Conservation (phyloP, 2,888 invertebrate genomes). For the Rhorus exstirpatorius region DNA sequence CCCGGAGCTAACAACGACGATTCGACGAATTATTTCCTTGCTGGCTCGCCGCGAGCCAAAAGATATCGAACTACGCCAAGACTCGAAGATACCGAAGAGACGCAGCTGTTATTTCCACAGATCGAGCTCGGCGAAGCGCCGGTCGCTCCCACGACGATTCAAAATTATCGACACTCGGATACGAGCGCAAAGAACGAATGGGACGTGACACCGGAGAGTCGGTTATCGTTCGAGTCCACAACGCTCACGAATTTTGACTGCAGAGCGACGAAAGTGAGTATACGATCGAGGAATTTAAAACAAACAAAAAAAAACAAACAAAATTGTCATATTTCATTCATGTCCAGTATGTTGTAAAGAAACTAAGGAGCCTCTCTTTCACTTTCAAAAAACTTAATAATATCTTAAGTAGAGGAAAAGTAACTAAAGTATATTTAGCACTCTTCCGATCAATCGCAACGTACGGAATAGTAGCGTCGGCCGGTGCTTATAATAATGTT, state of each 20-base stretch:
- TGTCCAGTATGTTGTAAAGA: too few species aligned
- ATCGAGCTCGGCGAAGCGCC: conserved; percentile 20
- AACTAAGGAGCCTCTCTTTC: too few species aligned
- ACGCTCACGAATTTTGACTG: conserved; percentile 69
- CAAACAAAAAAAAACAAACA: too few species aligned
- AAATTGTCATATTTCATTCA: too few species aligned
- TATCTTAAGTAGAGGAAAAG: too few species aligned
- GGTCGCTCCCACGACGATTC: not conserved
- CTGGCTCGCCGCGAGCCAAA: conserved; percentile 62
- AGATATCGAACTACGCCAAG: conserved; percentile 70
- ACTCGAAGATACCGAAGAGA: conserved; percentile 64
- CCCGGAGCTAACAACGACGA: not conserved
- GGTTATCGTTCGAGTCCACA: conserved; percentile 70
- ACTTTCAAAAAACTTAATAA: too few species aligned
- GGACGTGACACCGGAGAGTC: conserved; percentile 59
- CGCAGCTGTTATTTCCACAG: conserved; percentile 15
- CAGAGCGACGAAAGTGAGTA: conserved; percentile 70
- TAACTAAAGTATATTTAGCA: too few species aligned
- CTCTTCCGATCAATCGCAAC: too few species aligned
- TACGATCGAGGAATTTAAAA: not conserved
- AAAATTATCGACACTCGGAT: conserved; percentile 34
- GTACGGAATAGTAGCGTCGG: too few species aligned
- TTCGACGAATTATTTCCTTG: conserved; percentile 15
- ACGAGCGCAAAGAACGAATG: conserved; percentile 50
- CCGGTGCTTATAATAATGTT: too few species aligned